phyloP scores from a whole-genome alignment of 2,888 invertebrate species.

The Ophonus ardosiacus region DNA sequence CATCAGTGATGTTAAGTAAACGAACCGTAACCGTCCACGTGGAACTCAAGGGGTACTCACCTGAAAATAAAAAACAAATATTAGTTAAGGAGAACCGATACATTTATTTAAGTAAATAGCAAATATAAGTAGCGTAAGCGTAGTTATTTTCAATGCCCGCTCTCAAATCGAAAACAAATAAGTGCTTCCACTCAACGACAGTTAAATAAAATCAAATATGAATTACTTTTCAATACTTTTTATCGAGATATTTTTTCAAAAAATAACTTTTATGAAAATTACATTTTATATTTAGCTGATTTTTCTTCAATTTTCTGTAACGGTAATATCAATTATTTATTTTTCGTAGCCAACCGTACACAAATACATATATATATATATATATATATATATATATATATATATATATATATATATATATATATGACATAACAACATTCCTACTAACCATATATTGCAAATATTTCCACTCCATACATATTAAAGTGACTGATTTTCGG shows the following conservation, averaged over 20 bases:
- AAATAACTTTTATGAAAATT: neutral
- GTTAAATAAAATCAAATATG: constrained; percentile 35
- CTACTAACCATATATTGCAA: too few relatives aligned
- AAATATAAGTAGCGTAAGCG: constrained; percentile 42
- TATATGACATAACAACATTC: too few relatives aligned
- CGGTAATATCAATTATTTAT: too few relatives aligned
- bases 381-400: too few relatives aligned
- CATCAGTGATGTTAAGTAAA: neutral
- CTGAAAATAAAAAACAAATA: constrained; percentile 58
- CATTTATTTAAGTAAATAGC: constrained; percentile 55
- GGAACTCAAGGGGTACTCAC: constrained; percentile 50
- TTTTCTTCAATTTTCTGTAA: neutral
- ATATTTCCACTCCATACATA: too few relatives aligned
- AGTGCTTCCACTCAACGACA: neutral
- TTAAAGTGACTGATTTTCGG: too few relatives aligned
- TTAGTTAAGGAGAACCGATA: constrained; percentile 51
- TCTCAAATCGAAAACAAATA: constrained; percentile 37
- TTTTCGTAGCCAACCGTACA: too few relatives aligned
- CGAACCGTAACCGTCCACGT: neutral
- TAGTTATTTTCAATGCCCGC: neutral
- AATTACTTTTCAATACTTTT: constrained; percentile 32
- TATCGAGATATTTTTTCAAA: neutral
- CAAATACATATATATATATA: too few relatives aligned
- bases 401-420: too few relatives aligned
- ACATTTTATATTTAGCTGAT: neutral